These are phyloP conservation scores for Oxycera nigricornis DNA, from an alignment of 2,888 invertebrate genomes.

Conservation along the genomic window DNA sequence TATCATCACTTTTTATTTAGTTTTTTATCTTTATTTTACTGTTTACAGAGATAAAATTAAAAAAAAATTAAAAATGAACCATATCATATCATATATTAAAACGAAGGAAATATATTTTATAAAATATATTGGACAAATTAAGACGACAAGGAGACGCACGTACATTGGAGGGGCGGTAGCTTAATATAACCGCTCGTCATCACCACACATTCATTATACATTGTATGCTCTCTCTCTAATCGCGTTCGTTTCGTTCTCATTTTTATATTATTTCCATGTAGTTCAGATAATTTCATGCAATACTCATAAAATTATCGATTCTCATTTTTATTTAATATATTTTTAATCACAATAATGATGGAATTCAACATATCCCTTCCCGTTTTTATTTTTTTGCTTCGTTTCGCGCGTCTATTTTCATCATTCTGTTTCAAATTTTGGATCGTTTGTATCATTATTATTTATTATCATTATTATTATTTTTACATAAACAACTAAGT, in stretches of 20 bases:
- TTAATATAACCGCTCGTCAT: conserved; percentile 3
- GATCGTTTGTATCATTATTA: conserved; percentile 20
- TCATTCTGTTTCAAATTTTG: conserved; percentile 5
- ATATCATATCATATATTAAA: conserved; percentile 36
- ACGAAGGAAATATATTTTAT: conserved; percentile 41
- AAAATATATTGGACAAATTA: conserved; percentile 38
- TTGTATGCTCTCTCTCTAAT: conserved; percentile 26
- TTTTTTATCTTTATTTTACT: conserved; percentile 35
- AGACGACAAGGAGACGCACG: conserved; percentile 32
- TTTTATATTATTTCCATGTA: conserved; percentile 12
- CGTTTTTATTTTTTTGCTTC: background rate
- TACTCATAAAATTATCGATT: conserved; percentile 30
- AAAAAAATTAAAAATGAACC: conserved; percentile 36
- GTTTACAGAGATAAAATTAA: conserved; percentile 39
- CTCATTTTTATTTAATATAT: conserved; percentile 34
- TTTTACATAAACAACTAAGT: conserved; percentile 33
- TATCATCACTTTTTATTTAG: conserved; percentile 25
- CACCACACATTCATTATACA: conserved; percentile 13
- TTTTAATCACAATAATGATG: conserved; percentile 37
- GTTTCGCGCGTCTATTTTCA: conserved; percentile 18
- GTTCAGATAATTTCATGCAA: conserved; percentile 15
- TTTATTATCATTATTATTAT: too few relatives aligned
- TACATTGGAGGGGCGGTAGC: background rate
- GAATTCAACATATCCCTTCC: conserved; percentile 34
- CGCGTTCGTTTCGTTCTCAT: conserved; percentile 16